These are phyloP conservation scores for Limosa lapponica DNA, from an alignment of 2,797 vertebrate species.

Conservation along the genomic window DNA sequence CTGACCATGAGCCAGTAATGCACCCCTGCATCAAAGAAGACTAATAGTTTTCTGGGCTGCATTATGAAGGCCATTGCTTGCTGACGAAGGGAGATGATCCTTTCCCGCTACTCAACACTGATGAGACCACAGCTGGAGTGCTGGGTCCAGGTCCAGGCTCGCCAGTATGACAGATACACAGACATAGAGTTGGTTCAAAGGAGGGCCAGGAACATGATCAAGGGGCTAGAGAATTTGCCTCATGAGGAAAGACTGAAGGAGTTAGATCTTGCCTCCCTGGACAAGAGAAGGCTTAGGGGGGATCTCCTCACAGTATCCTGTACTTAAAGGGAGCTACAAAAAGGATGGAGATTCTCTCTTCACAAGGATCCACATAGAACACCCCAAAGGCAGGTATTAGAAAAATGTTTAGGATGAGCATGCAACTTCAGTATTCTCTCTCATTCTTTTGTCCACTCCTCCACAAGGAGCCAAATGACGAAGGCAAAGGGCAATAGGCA, in stretches of 20 bases:
- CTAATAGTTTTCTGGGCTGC: background rate
- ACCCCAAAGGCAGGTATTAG: background rate
- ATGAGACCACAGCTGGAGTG: background rate
- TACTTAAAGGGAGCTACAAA: background rate
- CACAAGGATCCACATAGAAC: background rate
- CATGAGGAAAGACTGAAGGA: background rate
- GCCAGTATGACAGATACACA: rapidly evolving
- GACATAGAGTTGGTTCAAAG: background rate
- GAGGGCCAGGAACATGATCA: background rate
- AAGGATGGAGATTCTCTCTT: background rate
- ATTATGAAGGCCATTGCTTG: background rate
- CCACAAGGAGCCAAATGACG: background rate
- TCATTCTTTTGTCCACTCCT: background rate
- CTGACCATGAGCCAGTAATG: background rate
- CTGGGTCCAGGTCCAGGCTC: rapidly evolving
- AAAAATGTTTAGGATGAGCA: background rate
- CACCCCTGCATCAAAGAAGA: background rate
- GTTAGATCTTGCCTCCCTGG: background rate
- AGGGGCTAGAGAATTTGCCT: background rate
- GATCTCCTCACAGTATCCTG: background rate
- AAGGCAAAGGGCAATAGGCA: background rate
- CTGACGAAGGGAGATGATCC: background rate
- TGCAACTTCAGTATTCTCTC: background rate
- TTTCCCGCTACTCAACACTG: background rate
- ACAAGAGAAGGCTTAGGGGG: background rate